phyloP scores from a whole-genome alignment of 1,140 invertebrate species.

The Melanaphis sacchari region DNA sequence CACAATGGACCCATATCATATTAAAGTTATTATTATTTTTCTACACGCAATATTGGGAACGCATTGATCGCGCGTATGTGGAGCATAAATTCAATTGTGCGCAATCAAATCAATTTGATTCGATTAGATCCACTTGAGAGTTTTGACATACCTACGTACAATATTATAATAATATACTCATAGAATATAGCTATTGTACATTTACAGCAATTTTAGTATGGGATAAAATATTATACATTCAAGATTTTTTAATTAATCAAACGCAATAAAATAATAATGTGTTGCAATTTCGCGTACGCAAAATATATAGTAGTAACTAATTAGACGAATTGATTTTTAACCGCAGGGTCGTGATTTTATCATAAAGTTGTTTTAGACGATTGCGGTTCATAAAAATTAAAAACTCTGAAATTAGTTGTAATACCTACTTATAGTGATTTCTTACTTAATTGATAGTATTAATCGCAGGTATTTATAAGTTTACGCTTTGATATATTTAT shows the following conservation, averaged over 20 bases:
- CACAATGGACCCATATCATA: neutral
- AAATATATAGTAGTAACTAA: neutral
- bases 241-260: neutral
- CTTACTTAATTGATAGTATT: too few species aligned
- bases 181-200: neutral
- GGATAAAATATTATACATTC: neutral
- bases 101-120: slow-evolving; percentile 50
- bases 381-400: too few species aligned
- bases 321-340: too few species aligned
- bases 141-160: neutral
- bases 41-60: slow-evolving; percentile 6
- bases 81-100: slow-evolving; percentile 32
- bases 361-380: too few species aligned
- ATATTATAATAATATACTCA: neutral
- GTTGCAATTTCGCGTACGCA: neutral
- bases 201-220: neutral
- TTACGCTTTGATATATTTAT: too few species aligned
- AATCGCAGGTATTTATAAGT: too few species aligned
- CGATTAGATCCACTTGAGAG: slow-evolving; percentile 35
- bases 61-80: neutral
- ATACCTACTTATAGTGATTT: too few species aligned
- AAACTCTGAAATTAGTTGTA: too few species aligned
- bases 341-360: too few species aligned
- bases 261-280: neutral
- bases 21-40: neutral